phyloP scores from a whole-genome alignment of 2,113 vertebrate genomes.

The Cyprinus carpio region DNA sequence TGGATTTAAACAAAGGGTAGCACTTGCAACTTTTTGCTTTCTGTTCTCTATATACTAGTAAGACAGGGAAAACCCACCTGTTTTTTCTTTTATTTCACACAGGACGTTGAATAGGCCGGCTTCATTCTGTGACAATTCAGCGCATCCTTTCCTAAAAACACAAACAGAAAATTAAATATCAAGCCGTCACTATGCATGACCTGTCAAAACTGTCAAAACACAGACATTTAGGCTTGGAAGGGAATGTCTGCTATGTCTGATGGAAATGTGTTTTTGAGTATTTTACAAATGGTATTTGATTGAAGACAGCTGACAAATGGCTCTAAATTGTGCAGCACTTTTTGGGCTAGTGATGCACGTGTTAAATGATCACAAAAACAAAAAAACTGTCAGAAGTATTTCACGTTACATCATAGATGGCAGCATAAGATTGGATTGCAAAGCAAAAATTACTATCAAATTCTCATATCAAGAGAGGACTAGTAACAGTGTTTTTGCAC shows the following conservation, averaged over 20 bases:
- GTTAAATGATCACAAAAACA: neutral
- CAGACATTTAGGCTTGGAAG: conserved; percentile 15
- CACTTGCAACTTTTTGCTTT: neutral
- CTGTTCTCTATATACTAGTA: neutral
- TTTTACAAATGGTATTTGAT: conserved; percentile 22
- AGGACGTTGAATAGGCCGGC: conserved; percentile 81
- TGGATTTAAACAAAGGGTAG: conserved; percentile 18
- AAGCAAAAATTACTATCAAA: neutral
- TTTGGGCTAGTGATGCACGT: neutral
- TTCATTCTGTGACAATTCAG: conserved; percentile 82
- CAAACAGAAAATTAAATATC: conserved; percentile 55
- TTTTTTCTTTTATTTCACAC: conserved; percentile 81
- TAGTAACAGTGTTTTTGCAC: too few species aligned
- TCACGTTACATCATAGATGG: neutral
- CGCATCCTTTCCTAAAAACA: conserved; percentile 75
- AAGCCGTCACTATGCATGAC: neutral
- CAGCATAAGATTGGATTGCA: neutral
- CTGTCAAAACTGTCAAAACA: conserved; percentile 41
- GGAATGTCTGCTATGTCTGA: neutral
- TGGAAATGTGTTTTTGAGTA: conserved; percentile 3
- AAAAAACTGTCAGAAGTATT: neutral
- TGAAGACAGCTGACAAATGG: conserved; percentile 26
- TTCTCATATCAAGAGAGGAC: neutral
- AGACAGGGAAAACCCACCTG: conserved; percentile 65
- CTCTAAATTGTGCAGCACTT: neutral